A percentile compares a stretch with the other conserved stretches of the same genome.
phyloP scores from a whole-genome alignment of 2,888 invertebrate genomes.

The Unio delphinus region DNA sequence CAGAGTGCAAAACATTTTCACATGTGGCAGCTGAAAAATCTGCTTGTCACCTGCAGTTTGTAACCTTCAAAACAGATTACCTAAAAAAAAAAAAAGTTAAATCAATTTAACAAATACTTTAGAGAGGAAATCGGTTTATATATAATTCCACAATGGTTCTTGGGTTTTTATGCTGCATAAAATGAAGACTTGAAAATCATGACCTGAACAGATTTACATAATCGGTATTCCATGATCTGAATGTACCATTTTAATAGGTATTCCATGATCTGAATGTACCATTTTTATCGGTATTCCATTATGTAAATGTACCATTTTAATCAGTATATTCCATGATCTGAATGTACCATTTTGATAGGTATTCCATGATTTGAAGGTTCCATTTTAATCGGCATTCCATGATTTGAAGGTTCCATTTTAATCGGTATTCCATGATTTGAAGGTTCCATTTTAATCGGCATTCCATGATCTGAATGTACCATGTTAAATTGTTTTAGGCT shows the following conservation, averaged over 20 bases:
- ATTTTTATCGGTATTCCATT: not conserved
- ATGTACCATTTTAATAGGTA: not conserved
- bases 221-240: not conserved
- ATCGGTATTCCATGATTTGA: not conserved
- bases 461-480: too few relatives aligned
- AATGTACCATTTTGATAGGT: slow-evolving; percentile 1
- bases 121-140: slow-evolving; percentile 14
- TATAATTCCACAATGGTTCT: slow-evolving; percentile 11
- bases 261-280: too few relatives aligned
- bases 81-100: slow-evolving; percentile 6
- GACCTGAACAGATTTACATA: slow-evolving; percentile 9
- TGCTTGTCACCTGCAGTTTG: slow-evolving; percentile 15
- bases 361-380: too few relatives aligned
- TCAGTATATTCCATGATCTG: not conserved
- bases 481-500: too few relatives aligned
- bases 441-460: not conserved
- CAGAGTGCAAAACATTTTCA: slow-evolving; percentile 10
- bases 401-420: not conserved
- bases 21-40: slow-evolving; percentile 12
- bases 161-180: slow-evolving; percentile 14
- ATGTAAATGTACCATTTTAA: too few relatives aligned
- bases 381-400: not conserved
- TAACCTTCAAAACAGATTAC: slow-evolving; percentile 4
- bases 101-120: slow-evolving; percentile 12
- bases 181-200: slow-evolving; percentile 8